Conservation (phyloP, 2,797 vertebrate genomes). For the Schizothorax lantsangensis region DNA sequence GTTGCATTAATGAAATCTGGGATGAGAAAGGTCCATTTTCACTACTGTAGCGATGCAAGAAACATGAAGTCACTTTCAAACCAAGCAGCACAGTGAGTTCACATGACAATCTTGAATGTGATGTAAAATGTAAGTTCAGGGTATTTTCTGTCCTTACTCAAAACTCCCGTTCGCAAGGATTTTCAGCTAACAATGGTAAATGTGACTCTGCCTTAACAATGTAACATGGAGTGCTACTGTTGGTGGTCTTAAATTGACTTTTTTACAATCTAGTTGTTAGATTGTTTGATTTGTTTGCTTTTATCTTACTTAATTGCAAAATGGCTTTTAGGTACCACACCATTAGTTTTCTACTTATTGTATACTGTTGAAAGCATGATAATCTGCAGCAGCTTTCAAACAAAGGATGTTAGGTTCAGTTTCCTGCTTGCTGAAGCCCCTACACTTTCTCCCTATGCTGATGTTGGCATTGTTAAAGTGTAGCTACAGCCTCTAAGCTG, state of each 20-base stretch:
- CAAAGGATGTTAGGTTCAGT: slow-evolving; percentile 22
- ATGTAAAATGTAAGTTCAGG: background rate
- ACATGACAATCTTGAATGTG: background rate
- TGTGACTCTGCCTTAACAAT: background rate
- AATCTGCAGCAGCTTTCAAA: slow-evolving; percentile 4
- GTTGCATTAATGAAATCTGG: background rate
- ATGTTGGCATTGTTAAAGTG: slow-evolving; percentile 22
- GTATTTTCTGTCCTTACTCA: background rate
- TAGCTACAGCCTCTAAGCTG: slow-evolving; percentile 31
- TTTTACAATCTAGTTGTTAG: background rate
- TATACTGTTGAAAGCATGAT: slow-evolving; percentile 18
- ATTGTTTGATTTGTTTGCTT: background rate
- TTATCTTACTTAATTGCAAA: slow-evolving; percentile 21
- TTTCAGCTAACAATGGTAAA: background rate
- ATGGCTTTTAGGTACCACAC: background rate
- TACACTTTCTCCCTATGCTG: slow-evolving; percentile 31
- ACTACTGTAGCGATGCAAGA: background rate
- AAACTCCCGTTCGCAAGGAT: background rate
- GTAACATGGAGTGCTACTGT: background rate
- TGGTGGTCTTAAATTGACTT: background rate
- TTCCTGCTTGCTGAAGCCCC: slow-evolving; percentile 28
- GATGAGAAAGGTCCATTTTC: background rate
- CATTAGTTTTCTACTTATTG: background rate
- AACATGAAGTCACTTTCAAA: background rate
- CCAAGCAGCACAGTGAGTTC: background rate